Conservation (phyloP, 64 coral and sea anemone genomes). For the Acropora yongei region DNA sequence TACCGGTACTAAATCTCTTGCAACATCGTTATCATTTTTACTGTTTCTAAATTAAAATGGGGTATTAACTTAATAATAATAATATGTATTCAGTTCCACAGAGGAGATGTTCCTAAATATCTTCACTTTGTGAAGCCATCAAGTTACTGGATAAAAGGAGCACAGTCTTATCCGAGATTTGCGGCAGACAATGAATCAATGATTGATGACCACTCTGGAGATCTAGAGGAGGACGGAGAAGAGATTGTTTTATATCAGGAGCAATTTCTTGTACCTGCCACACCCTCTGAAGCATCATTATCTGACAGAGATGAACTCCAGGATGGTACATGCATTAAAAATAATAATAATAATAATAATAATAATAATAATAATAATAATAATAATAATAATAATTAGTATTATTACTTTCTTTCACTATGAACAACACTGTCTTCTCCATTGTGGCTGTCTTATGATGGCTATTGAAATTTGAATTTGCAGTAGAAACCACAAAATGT, state of each 20-base stretch:
- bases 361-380: neutral
- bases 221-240: slow-evolving; percentile 19
- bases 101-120: slow-evolving; percentile 81
- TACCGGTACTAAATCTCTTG: no score
- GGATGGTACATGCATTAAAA: neutral
- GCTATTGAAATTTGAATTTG: no score
- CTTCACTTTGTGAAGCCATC: slow-evolving; percentile 73
- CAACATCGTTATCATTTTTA: no score
- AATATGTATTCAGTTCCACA: slow-evolving; percentile 22
- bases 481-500: no score
- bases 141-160: slow-evolving; percentile 13
- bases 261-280: slow-evolving; percentile 43
- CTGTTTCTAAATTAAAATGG: no score
- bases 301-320: slow-evolving; percentile 32
- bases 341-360: neutral
- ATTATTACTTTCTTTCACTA: no score
- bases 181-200: neutral
- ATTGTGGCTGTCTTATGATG: no score
- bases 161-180: neutral
- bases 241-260: slow-evolving; percentile 67
- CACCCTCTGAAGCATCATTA: slow-evolving; percentile 56
- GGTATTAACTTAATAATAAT: no score
- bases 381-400: no score
- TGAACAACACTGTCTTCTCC: no score
- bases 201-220: neutral